Evolutionary conservation across 1,140 invertebrate species (phyloP), one percentile per base, ranked within the genome.

Genomic region (Homalodisca vitripennis): DNA sequence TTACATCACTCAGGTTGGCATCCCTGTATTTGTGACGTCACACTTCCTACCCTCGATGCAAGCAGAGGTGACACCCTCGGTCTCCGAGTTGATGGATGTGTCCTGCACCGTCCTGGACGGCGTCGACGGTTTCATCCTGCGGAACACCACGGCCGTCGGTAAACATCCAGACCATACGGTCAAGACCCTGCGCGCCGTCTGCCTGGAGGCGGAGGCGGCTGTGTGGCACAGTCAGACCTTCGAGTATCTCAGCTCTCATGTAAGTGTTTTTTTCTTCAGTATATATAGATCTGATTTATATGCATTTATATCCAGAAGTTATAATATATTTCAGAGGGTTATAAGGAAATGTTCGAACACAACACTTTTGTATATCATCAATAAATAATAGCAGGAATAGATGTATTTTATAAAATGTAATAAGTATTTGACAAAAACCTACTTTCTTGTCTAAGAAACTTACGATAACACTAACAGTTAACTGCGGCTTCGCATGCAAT

Each of bases 51-150:
- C 48, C 48, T 51, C 48, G 6, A 51, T 51, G 48, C 48, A 51
- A 71, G 63, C 31, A 22, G 68, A 65, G 22, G 41, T 22, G 6
- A 12, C 48, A 14, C 48, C 48, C n/a, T 51, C 48, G 14, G 22
- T 51, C 6, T 14, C n/a, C 31, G 97, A 99, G 82, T 91, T 92
- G 12, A 95, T 94, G 0, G 97, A 99, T 82, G 96, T 98, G 0
- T 96, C 96, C 34, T 98, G 98, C 82, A 97, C 97, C 2, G 90
- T 98, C 73, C 82, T 98, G 13, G 97, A 99, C 83, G 97, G 97
- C 24, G 95, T 96, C 32, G 97, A 98, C 79, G 98, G 95, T 80
- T 95, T 98, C n/a, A 98, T 98, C 95, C 83, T 99, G 76, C 97
- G 94, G 1, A 96, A 96, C n/a, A 97, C 98, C 81, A 98, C 96